phyloP scores from a whole-genome alignment of 2,888 invertebrate genomes.

The Suillia variegata region DNA sequence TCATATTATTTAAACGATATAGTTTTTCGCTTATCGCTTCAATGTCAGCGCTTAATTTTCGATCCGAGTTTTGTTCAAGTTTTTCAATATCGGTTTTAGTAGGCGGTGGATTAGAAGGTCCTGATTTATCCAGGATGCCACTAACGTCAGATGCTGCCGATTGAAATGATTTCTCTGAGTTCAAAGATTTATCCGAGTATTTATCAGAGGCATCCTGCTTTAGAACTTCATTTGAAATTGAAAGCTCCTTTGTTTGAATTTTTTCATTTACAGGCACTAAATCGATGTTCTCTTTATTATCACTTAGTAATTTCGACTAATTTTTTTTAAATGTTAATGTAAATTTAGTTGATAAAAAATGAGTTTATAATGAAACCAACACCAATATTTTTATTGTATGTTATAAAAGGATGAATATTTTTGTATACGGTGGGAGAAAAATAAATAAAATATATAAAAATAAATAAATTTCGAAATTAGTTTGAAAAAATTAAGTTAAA shows the following conservation, averaged over 20 bases:
- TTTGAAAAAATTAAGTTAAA: conserved; percentile 18
- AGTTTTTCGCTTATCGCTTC: conserved; percentile 60
- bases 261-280: background rate
- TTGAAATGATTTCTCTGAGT: conserved; percentile 44
- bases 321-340: background rate
- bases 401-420: conserved; percentile 24
- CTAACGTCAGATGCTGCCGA: conserved; percentile 34
- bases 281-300: conserved; percentile 45
- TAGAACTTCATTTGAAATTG: conserved; percentile 6
- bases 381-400: conserved; percentile 34
- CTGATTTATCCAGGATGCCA: conserved; percentile 1
- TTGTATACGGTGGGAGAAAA: conserved; percentile 28
- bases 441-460: conserved; percentile 39
- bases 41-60: conserved; percentile 54
- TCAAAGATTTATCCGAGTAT: conserved; percentile 32
- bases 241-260: background rate
- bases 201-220: conserved; percentile 18
- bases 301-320: background rate
- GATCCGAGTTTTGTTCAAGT: conserved; percentile 51
- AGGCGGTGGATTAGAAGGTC: conserved; percentile 27
- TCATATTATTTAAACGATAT: conserved; percentile 57
- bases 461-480: conserved; percentile 37
- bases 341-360: conserved; percentile 31
- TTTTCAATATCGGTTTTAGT: conserved; percentile 53
- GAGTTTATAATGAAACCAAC: conserved; percentile 45